Conservation (phyloP, 1,140 invertebrate genomes). For the Drosophila bocki region DNA sequence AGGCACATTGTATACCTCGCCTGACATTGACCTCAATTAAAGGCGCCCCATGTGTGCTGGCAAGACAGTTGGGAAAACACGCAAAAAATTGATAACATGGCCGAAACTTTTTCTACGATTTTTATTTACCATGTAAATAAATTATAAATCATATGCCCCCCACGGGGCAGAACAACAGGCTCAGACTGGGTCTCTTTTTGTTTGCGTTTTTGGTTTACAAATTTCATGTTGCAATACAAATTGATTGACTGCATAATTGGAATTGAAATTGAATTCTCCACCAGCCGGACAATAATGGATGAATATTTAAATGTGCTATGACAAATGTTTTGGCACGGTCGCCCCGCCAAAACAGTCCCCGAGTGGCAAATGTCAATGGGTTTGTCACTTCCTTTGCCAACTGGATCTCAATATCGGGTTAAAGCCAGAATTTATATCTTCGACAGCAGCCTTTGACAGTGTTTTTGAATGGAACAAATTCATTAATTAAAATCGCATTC, state of each 20-base stretch:
- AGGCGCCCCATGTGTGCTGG: conserved; percentile 25
- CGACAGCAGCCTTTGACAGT: conserved; percentile 26
- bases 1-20: conserved; percentile 11
- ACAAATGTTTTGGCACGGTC: conserved; percentile 67
- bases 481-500: conserved; percentile 29
- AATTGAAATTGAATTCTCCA: conserved; percentile 46
- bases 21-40: conserved; percentile 73
- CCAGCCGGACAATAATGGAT: conserved; percentile 34
- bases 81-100: conserved; percentile 57
- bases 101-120: conserved; percentile 12
- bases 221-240: conserved; percentile 34
- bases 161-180: conserved; percentile 27
- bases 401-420: conserved; percentile 17
- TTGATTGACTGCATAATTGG: conserved; percentile 55
- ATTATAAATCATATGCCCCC: conserved; percentile 54
- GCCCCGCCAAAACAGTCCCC: neutral
- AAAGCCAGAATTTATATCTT: conserved; percentile 27
- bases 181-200: conserved; percentile 11
- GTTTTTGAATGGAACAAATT: conserved; percentile 38
- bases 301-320: conserved; percentile 60
- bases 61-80: conserved; percentile 46
- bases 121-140: conserved; percentile 56
- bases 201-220: conserved; percentile 28
- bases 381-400: conserved; percentile 50
- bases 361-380: conserved; percentile 62